Evolutionary conservation across 2,888 invertebrate species (phyloP), one percentile per base, ranked within the genome.

Genomic region (Drosophila macrospina): DNA sequence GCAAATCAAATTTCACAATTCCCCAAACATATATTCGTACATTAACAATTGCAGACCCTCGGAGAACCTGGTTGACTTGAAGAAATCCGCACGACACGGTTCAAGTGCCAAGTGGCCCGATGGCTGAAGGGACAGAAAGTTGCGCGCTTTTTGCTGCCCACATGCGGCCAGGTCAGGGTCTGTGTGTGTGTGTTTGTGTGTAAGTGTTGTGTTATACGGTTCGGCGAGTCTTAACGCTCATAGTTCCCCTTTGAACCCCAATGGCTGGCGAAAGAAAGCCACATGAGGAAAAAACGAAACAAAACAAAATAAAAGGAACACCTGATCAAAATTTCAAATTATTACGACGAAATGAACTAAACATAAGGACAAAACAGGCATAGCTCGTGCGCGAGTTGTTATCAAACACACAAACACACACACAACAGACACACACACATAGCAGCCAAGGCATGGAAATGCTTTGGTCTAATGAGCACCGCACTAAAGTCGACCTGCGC

Each of bases 291-390:
- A 57, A 45, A 52, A 28, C 7, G 26, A 52, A 47, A 51, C 26
- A 57, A 30, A 57, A 39, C 8, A 66, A 47, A 69, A 72, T 39
- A 63, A 69, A 69, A 68, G 62, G 82, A 82, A 87, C 85, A 86
- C 85, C 85, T 86, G 85, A 86, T 85, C 82, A 85, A 85, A 78
- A 86, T 87, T 85, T 86, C 87, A 85, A 87, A 87, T 86, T 87
- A 85, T 76, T 79, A 85, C 82, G 69, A 60, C 74, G 71, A 86
- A 86, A 74, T 83, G 71, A 48, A 51, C 80, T 71, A 74, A 85
- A 67, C 84, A 85, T 62, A 84, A 85, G 86, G 85, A 86, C 84
- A 84, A 73, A 78, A 66, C 63, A 52, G 55, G 28, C 59, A 61
- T 83, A 83, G 87, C 85, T 81, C 87, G 85, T 78, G 87, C 87